Percentiles rank a stretch among this genome's conserved stretches.
Evolutionary conservation across 2,113 vertebrate species (phyloP).

Genomic region (Pelecanoides urinatrix): DNA sequence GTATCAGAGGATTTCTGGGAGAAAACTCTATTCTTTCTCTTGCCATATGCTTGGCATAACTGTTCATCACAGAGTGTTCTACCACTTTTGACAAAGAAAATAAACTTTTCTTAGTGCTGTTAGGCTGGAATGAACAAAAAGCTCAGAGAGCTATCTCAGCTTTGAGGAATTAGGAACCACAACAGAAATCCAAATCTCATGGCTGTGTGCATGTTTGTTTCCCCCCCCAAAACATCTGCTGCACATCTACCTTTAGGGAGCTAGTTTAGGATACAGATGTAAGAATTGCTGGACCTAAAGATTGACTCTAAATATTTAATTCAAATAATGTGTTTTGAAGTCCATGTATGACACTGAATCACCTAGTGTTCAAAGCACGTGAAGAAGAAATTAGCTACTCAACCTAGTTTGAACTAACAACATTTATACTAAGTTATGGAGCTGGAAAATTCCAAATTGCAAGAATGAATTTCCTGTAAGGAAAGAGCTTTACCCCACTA

Average conservation of each 20-base stretch:
- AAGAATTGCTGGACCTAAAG: neutral
- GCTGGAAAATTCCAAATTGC: neutral
- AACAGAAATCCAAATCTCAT: neutral
- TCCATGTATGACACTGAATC: neutral
- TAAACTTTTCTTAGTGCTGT: neutral
- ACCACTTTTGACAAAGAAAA: neutral
- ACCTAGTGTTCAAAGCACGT: accelerated
- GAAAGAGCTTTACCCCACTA: neutral
- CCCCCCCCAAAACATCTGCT: too few relatives aligned
- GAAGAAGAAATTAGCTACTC: neutral
- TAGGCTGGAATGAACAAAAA: neutral
- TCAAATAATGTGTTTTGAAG: neutral
- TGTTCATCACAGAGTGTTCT: neutral
- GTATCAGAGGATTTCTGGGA: neutral
- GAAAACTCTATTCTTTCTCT: neutral
- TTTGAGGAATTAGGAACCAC: neutral
- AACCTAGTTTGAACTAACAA: neutral
- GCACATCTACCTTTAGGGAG: neutral
- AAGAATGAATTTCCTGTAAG: neutral
- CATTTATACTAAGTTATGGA: neutral
- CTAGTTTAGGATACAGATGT: neutral
- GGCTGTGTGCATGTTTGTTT: neutral
- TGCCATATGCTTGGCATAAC: neutral
- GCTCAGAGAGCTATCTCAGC: neutral
- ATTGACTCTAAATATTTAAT: neutral